A percentile compares a stretch with the other conserved stretches of the same genome.
Evolutionary conservation across 1,140 invertebrate species (phyloP).

Genomic region (Papilio dardanus): DNA sequence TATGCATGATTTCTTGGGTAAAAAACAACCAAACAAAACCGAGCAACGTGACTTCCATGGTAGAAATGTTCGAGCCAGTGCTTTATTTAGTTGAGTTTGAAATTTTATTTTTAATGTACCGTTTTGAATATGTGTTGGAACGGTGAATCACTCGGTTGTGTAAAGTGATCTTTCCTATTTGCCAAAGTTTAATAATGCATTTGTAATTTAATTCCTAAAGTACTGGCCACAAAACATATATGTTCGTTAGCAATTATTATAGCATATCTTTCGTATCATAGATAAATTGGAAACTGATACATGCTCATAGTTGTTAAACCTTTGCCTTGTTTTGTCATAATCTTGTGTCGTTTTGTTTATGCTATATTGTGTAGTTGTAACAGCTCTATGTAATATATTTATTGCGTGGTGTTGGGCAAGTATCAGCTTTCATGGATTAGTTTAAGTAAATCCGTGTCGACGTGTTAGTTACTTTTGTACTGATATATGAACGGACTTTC

Average conservation of each 20-base stretch:
- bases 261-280: constrained; percentile 71
- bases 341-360: constrained; percentile 35
- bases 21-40: constrained; percentile 60
- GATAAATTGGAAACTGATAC: constrained; percentile 65
- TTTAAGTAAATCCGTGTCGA: constrained; percentile 73
- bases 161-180: constrained; percentile 57
- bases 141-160: constrained; percentile 54
- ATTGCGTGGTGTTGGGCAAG: constrained; percentile 56
- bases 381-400: constrained; percentile 24
- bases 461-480: constrained; percentile 76
- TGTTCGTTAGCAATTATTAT: constrained; percentile 54
- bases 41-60: constrained; percentile 45
- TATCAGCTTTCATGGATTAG: constrained; percentile 69
- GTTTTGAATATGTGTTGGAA: constrained; percentile 49
- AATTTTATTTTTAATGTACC: constrained; percentile 60
- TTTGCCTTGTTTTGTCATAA: constrained; percentile 19
- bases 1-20: constrained; percentile 67
- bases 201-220: constrained; percentile 65
- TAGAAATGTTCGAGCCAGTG: constrained; percentile 61
- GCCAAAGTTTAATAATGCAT: constrained; percentile 76
- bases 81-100: constrained; percentile 58
- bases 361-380: constrained; percentile 34
- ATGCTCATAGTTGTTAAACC: constrained; percentile 55
- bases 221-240: constrained; percentile 64
- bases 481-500: constrained; percentile 76